Evolutionary conservation across 2,797 vertebrate genomes (phyloP).

Genomic region (Dicrostonyx torquatus): DNA sequence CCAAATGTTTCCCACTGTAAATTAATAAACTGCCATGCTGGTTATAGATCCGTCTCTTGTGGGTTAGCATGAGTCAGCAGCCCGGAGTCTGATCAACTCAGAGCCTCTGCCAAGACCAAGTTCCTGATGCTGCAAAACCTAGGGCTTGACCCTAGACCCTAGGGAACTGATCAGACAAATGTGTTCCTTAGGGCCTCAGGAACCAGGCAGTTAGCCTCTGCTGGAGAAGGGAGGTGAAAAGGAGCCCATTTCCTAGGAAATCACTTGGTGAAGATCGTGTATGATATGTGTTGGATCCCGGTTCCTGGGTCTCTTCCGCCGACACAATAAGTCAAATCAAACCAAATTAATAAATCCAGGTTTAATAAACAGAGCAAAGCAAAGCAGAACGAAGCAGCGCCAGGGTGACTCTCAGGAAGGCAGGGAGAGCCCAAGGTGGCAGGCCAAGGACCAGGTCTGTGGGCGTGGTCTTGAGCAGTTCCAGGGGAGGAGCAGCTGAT

Average conservation of each 20-base stretch:
- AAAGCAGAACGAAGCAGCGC: no score
- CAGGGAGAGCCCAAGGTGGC: no score
- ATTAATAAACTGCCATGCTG: conserved; percentile 68
- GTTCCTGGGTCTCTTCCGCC: no score
- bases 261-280: neutral
- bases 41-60: conserved; percentile 68
- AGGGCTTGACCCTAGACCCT: conserved; percentile 46
- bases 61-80: conserved; percentile 75
- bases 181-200: neutral
- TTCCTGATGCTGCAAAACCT: conserved; percentile 63
- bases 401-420: no score
- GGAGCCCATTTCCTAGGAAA: neutral
- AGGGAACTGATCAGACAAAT: conserved; percentile 31
- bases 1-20: conserved; percentile 63
- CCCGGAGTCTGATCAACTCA: conserved; percentile 47
- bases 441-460: no score
- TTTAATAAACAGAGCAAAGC: no score
- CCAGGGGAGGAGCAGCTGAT: no score
- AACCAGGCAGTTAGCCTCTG: neutral
- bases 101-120: conserved; percentile 64
- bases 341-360: no score
- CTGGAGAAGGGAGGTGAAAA: neutral
- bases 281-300: no score
- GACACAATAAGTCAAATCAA: no score
- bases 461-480: no score